Percentiles rank a stretch among this genome's conserved stretches.
phyloP scores from a whole-genome alignment of 2,797 vertebrate species.

The Myotis planiceps region DNA sequence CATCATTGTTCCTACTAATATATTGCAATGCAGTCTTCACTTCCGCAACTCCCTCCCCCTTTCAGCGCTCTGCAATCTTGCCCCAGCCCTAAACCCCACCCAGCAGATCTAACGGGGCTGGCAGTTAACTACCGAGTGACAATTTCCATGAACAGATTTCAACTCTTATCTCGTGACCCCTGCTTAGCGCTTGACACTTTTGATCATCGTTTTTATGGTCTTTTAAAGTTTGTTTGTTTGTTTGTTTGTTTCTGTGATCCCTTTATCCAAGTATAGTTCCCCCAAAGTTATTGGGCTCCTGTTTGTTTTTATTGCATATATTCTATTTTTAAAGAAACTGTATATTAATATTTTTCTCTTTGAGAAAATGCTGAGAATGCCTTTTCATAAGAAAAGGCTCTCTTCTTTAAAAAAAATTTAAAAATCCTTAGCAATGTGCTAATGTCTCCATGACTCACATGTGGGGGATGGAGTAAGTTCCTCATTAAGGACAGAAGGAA shows the following conservation, averaged over 20 bases:
- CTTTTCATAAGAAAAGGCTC: background rate
- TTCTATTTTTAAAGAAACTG: background rate
- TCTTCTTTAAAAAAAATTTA: background rate
- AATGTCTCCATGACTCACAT: background rate
- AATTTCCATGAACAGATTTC: background rate
- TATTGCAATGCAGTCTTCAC: background rate
- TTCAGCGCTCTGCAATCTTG: background rate
- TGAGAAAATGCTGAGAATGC: background rate
- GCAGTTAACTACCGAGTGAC: background rate
- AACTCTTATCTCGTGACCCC: background rate
- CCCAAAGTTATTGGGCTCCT: background rate
- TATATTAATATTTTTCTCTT: background rate
- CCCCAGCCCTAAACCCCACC: background rate
- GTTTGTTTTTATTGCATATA: conserved; percentile 18
- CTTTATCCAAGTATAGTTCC: background rate
- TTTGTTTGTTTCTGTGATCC: background rate
- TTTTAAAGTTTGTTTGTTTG: background rate
- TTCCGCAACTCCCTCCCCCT: background rate
- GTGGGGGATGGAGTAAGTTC: background rate
- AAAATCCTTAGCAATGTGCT: background rate
- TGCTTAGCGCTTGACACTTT: background rate
- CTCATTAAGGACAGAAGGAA: conserved; percentile 24
- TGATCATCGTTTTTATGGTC: background rate
- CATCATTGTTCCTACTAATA: background rate
- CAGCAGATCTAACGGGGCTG: background rate